phyloP scores from a whole-genome alignment of 2,888 invertebrate genomes.

The Stegana nigrithorax region DNA sequence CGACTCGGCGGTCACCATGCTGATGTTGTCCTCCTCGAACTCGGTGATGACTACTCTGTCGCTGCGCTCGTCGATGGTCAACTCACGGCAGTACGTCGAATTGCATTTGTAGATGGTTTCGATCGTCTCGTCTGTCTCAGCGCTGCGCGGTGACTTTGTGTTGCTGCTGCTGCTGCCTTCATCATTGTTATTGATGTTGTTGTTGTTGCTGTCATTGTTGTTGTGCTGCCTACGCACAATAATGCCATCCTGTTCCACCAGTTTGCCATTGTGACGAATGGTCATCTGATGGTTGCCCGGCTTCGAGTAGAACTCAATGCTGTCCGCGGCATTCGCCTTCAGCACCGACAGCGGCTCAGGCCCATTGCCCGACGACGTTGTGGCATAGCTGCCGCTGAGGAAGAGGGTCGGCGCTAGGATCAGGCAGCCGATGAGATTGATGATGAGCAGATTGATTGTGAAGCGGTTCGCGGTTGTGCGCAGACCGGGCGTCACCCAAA shows the following conservation, averaged over 20 bases:
- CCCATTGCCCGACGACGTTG: background rate
- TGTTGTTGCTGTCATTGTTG: conserved; percentile 36
- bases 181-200: conserved; percentile 6
- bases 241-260: conserved; percentile 60
- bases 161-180: no score
- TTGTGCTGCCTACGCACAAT: conserved; percentile 35
- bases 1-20: conserved; percentile 1
- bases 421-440: conserved; percentile 67
- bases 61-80: conserved; percentile 59
- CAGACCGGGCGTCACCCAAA: conserved; percentile 69
- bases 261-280: conserved; percentile 56
- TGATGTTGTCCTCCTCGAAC: conserved; percentile 53
- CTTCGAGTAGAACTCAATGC: conserved; percentile 60
- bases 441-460: conserved; percentile 68
- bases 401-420: conserved; percentile 66
- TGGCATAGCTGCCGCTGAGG: conserved; percentile 44
- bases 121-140: conserved; percentile 39
- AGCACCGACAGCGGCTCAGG: background rate
- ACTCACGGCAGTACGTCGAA: conserved; percentile 55
- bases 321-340: conserved; percentile 46
- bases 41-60: conserved; percentile 61
- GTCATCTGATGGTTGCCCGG: conserved; percentile 61
- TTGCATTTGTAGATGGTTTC: conserved; percentile 63
- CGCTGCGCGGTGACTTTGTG: background rate
- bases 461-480: conserved; percentile 69